Percentiles rank a stretch among this genome's conserved stretches.
Conservation (phyloP, 2,113 vertebrate species). For the Brachypteracias leptosomus region DNA sequence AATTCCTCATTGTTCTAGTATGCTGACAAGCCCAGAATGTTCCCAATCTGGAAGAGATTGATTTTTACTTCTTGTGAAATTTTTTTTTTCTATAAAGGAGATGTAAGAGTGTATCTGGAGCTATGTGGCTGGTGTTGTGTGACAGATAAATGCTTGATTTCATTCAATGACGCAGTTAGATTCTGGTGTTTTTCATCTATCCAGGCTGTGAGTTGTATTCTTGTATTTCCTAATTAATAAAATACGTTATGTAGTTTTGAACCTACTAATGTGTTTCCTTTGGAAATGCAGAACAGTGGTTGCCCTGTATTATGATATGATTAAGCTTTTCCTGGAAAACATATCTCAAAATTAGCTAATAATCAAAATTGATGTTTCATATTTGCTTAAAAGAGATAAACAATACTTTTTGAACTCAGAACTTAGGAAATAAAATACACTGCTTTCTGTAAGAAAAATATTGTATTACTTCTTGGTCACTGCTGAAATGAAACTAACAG, state of each 20-base stretch:
- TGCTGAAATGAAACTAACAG: background rate
- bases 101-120: background rate
- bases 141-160: background rate
- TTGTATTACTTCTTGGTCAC: background rate
- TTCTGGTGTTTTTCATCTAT: background rate
- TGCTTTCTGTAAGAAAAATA: background rate
- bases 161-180: background rate
- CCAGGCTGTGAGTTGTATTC: background rate
- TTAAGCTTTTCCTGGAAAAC: background rate
- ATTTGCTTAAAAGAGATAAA: background rate
- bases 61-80: conserved; percentile 6
- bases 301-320: background rate
- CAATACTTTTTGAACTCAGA: background rate
- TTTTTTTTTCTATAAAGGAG: background rate
- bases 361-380: background rate
- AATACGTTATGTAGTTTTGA: background rate
- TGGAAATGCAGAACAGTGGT: background rate
- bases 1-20: background rate
- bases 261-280: background rate
- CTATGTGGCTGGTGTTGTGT: background rate
- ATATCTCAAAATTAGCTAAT: background rate
- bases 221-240: background rate
- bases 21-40: background rate
- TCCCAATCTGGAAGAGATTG: background rate
- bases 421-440: background rate